phyloP scores from a whole-genome alignment of 2,888 invertebrate species.

The Agrotis exclamationis region DNA sequence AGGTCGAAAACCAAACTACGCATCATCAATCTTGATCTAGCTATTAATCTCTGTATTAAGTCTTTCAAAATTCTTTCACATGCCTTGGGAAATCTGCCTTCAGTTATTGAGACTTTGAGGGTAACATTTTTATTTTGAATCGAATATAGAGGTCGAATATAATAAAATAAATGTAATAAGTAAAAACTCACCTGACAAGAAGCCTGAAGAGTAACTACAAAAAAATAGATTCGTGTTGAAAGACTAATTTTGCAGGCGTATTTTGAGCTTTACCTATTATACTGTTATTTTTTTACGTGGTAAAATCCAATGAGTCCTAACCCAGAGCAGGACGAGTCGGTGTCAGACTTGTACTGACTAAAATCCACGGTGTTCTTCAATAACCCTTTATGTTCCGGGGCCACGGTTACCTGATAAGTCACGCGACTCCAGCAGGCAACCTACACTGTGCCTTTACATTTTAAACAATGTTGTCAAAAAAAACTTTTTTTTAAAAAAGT shows the following conservation, averaged over 20 bases:
- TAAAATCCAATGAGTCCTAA: too few species aligned
- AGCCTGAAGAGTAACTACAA: too few species aligned
- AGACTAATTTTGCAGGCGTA: background rate
- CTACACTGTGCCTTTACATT: background rate
- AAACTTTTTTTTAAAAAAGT: too few species aligned
- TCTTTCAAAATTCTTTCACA: slow-evolving; percentile 46
- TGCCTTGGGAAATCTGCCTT: slow-evolving; percentile 52
- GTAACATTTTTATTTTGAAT: slow-evolving; percentile 18
- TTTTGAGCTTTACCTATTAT: too few species aligned
- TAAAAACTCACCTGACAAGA: background rate
- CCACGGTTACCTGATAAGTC: too few species aligned
- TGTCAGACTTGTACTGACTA: too few species aligned
- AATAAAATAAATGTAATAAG: background rate
- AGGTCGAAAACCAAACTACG: slow-evolving; percentile 44
- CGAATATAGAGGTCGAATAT: background rate
- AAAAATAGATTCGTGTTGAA: background rate
- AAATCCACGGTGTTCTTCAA: too few species aligned
- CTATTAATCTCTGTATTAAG: slow-evolving; percentile 48
- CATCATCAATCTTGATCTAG: slow-evolving; percentile 55
- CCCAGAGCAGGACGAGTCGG: too few species aligned
- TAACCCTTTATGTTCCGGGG: too few species aligned
- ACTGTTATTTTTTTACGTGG: too few species aligned
- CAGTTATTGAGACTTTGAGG: slow-evolving; percentile 23
- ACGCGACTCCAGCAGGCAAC: too few species aligned
- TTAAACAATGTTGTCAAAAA: background rate